Conservation (phyloP, 2,113 vertebrate genomes). For the Coptodon bakossiorum region DNA sequence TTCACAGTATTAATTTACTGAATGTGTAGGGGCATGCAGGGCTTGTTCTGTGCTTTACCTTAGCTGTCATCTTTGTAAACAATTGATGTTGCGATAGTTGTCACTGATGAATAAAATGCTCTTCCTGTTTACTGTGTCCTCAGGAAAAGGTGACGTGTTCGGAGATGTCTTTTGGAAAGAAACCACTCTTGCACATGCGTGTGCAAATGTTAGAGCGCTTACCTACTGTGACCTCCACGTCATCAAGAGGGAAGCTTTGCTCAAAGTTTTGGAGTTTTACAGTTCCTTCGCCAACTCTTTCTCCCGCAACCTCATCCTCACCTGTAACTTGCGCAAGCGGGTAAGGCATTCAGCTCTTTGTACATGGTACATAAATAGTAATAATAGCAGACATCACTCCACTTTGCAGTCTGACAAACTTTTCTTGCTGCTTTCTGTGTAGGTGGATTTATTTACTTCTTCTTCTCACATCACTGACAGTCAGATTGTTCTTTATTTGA, state of each 20-base stretch:
- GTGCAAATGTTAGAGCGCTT: constrained; percentile 90
- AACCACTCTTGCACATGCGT: constrained; percentile 86
- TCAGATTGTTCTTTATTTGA: not conserved
- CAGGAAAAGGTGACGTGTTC: constrained; percentile 97
- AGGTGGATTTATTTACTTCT: not conserved
- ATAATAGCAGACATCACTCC: not conserved
- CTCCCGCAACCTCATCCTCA: constrained; percentile 93
- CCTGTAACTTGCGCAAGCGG: constrained; percentile 93
- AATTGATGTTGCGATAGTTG: accelerated
- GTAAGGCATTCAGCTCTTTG: constrained; percentile 63
- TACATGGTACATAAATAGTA: not conserved
- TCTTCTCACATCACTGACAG: not conserved
- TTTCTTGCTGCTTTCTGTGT: not conserved
- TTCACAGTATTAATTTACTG: not conserved
- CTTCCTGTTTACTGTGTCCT: not conserved
- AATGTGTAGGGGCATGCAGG: not conserved
- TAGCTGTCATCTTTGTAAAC: not conserved
- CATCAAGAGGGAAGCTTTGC: constrained; percentile 89
- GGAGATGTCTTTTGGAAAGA: constrained; percentile 98
- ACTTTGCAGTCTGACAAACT: not conserved
- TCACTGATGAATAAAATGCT: not conserved
- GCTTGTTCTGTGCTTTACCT: not conserved
- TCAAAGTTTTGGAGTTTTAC: constrained; percentile 94
- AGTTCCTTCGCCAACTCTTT: constrained; percentile 95
- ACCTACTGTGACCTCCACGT: constrained; percentile 96